Base-by-base conservation (phyloP, 1,140 invertebrate species). In the Subanguina moxae region DNA sequence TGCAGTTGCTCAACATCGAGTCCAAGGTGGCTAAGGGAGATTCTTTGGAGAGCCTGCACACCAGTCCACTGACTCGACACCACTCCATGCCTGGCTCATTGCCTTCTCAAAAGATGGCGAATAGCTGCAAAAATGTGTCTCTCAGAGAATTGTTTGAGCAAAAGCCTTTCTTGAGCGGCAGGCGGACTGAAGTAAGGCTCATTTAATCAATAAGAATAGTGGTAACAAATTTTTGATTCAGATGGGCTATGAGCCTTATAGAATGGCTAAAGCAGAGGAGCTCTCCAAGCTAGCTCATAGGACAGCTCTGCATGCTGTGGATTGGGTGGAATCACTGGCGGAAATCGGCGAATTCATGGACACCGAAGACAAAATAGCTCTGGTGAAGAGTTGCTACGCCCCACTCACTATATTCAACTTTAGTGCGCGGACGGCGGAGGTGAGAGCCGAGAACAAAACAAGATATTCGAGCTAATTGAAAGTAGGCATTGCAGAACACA, bases 331-430 rank as follows among this genome's bases (percentile, higher is more conserved):
- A 59, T 68, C 68, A 11, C 62, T 82, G 45, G 67, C 71, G 13
- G 80, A 82, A 71, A 74, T 82, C 59, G 66, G 63, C 8, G 80
- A 82, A 21, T 32, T 77, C 23, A 57, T 71, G 21, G 79, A 82
- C 21, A 82, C 80, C 9, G 76, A 76, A 48, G 80, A 82, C 65
- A 82, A 82, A 48, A 76, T 80, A 11, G 62, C 80, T 3, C 58
- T 81, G 25, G 77, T 82, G 1, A 81, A 81, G 43, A 32, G 69
- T 21, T 82, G 78, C 59, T 81, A 82, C 27, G 77, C 78, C 1
- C 79, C 79, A 13, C 62, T 81, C 21, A 81, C 80, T 9, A 82
- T 81, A 46, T 81, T 81, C 75, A 81, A 81, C 56, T 77, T 82
- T 57, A 78, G 80, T n/a, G 80, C 78, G 1, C 42, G 79, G 38